Conservation (phyloP, 2,113 vertebrate genomes). For the Girardinichthys multiradiatus region DNA sequence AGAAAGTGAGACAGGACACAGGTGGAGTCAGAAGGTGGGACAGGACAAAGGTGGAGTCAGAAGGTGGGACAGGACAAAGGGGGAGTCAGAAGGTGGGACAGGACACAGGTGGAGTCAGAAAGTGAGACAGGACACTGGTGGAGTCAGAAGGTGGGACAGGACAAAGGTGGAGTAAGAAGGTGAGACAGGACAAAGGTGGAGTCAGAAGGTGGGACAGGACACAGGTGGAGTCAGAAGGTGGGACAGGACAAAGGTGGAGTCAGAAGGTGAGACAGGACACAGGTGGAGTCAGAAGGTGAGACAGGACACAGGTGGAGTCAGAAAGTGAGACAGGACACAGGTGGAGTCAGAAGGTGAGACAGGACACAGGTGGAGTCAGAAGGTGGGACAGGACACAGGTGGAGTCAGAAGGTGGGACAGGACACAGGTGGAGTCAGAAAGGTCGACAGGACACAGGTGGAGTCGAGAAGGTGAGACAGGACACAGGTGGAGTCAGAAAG, state of each 20-base stretch:
- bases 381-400: no score
- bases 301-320: neutral
- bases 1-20: neutral
- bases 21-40: neutral
- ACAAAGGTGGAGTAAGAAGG: neutral
- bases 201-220: no score
- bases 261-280: neutral
- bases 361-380: neutral
- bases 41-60: neutral
- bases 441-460: neutral
- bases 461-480: neutral
- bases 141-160: no score
- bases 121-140: neutral
- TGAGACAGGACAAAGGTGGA: neutral
- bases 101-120: neutral
- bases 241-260: neutral
- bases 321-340: neutral
- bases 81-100: neutral
- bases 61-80: no score
- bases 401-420: neutral
- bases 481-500: neutral
- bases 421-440: neutral
- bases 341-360: neutral
- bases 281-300: neutral
- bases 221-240: neutral